These are phyloP conservation scores for Sebastes matsubarae DNA, from an alignment of 2,797 vertebrate genomes.

Conservation along the genomic window DNA sequence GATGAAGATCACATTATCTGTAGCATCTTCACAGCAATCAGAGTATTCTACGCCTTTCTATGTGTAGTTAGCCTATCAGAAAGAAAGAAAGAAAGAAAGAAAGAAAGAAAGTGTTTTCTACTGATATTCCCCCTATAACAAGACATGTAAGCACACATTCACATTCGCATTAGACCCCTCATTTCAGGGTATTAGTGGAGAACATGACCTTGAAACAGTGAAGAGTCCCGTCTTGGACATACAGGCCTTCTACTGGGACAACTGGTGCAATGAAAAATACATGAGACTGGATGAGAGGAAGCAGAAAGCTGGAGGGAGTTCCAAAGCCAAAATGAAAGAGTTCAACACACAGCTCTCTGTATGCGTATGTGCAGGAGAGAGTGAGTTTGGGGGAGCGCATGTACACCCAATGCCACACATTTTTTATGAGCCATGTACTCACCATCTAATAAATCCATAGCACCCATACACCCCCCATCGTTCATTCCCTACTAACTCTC, in stretches of 20 bases:
- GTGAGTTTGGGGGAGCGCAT: background rate
- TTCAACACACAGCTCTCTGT: background rate
- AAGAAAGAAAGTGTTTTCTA: background rate
- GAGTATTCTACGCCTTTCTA: background rate
- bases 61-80: background rate
- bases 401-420: slow-evolving; percentile 36
- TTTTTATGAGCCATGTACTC: slow-evolving; percentile 54
- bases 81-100: slow-evolving; percentile 7
- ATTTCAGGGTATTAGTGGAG: background rate
- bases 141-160: background rate
- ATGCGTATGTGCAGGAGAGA: background rate
- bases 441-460: slow-evolving; percentile 25
- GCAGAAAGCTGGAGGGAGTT: slow-evolving; percentile 30
- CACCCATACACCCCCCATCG: background rate
- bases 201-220: slow-evolving; percentile 50
- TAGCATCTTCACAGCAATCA: background rate
- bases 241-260: slow-evolving; percentile 34
- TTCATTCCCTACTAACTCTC: background rate
- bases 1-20: background rate
- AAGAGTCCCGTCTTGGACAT: slow-evolving; percentile 5
- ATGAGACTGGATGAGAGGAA: slow-evolving; percentile 38
- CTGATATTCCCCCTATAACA: background rate
- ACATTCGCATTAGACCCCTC: background rate
- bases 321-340: slow-evolving; percentile 31
- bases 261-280: slow-evolving; percentile 66